Base-by-base conservation (phyloP, 2,797 vertebrate genomes). In the Myotis vivesi region DNA sequence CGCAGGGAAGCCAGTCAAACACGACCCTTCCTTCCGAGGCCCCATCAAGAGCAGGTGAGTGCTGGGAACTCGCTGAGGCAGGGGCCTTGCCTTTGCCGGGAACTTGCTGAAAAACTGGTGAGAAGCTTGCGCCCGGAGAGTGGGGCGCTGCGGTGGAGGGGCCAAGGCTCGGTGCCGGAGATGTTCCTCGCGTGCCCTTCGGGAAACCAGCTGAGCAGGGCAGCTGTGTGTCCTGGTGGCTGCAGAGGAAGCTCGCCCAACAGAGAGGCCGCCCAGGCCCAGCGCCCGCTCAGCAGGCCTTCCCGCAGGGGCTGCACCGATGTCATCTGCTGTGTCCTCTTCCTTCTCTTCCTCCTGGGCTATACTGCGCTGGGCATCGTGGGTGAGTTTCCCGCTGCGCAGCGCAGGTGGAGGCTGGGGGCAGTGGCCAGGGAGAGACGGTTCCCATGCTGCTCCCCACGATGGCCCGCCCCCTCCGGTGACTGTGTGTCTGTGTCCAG, bases 241-340 rank as follows among this genome's bases (percentile, higher is more conserved):
- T 0, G 16, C 19, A 81, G 16, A 22, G 53, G 53, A 55, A 8
- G 53, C 51, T 19, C 19, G 19, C 53, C 19, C 55, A 25, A 8
- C 41, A 41, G 41, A 41, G 41, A n/a, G 41, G 9, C 41, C 41
- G 9, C 41, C 41, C 41, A 44, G 41, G 41, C 41, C 41, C 41
- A 44, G 41, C 41, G 41, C 44, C 10, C 57, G 23, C 57, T 59
- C 57, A 59, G 57, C 57, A 59, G 57, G 57, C 25, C 57, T 75
- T 84, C 92, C 44, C 11, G 69, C 97, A 99, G 99, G 98, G 97
- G 99, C 57, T 99, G 99, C 97, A 99, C 99, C 0, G 99, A 99
- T 90, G 97, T 99, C 49, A 98, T 99, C 96, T 99, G 99, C 97
- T 99, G 99, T 13, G 0, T 98, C 71, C 98, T 99, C 71, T 99